Conservation (phyloP, 2,113 vertebrate species). For the Columbina picui region DNA sequence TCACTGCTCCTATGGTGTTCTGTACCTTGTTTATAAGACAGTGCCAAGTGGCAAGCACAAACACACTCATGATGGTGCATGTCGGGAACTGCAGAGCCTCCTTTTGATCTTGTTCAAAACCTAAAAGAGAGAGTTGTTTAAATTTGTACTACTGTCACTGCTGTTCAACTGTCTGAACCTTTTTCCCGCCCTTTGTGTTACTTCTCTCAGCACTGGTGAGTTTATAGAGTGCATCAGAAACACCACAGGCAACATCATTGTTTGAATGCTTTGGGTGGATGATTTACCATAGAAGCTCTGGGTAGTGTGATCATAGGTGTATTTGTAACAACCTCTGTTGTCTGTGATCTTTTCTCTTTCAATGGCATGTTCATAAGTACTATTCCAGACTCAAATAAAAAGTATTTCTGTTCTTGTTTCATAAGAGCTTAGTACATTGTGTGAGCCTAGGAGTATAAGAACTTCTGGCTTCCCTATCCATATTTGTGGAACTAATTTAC, state of each 20-base stretch:
- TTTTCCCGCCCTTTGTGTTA: background rate
- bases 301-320: background rate
- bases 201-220: background rate
- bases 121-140: constrained; percentile 1
- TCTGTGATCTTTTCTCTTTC: background rate
- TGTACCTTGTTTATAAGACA: background rate
- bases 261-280: background rate
- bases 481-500: constrained; percentile 17
- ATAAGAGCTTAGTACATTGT: background rate
- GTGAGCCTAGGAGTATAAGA: background rate
- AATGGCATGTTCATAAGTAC: background rate
- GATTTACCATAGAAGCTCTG: background rate
- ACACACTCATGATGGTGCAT: background rate
- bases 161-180: background rate
- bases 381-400: constrained; percentile 8
- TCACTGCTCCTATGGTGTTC: background rate
- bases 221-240: background rate
- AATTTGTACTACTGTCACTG: background rate
- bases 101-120: constrained; percentile 14
- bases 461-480: background rate
- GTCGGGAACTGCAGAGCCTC: background rate
- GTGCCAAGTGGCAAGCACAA: background rate
- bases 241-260: background rate
- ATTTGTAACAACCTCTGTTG: background rate
- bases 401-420: background rate